Base-by-base conservation (phyloP, 1,140 invertebrate species). In the Arion vulgaris region DNA sequence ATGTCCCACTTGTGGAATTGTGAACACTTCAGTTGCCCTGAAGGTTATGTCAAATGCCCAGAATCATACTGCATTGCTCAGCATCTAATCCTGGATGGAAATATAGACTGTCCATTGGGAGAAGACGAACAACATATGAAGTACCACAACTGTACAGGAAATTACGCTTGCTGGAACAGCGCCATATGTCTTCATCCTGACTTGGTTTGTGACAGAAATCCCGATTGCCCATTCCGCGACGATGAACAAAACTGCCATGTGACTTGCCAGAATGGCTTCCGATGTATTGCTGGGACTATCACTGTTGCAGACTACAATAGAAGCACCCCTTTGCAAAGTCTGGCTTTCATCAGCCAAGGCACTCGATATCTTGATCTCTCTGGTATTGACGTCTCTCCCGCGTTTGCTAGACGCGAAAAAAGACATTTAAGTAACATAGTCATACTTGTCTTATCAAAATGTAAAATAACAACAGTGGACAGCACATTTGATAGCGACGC, bases 311-410 rank as follows among this genome's bases (percentile, higher is more conserved):
- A 38, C 71, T 41, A 41, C 36, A 72, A 19, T n/a, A 5, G 1
- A 19, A 28, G 36, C 9, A 23, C 11, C 9, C 41, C 36, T n/a
- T 39, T 41, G 9, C 2, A 39, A 72, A 39, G 36, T 19, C n/a
- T 72, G 28, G 39, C 36, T 28, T 76, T 53, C 17, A 36, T 76
- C 15, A 49, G 53, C 41, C 51, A 7, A 9, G 9, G 49, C 11
- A 76, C 74, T n/a, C 39, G 49, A 57, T 28, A 51, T 76, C 41
- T 76, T 23, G 74, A 76, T 76, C 51, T 76, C 23, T 41, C 74
- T 19, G 74, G 45, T 28, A 76, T 76, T 19, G 36, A 76, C 17
- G 45, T 76, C 26, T 28, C 51, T 51, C 23, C 32, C 5, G 36
- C 49, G 15, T 36, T 34, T 32, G 2, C n/a, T 53, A 38, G 23